Base-by-base conservation (phyloP, 2,888 invertebrate species). In the Myopa tessellatipennis region DNA sequence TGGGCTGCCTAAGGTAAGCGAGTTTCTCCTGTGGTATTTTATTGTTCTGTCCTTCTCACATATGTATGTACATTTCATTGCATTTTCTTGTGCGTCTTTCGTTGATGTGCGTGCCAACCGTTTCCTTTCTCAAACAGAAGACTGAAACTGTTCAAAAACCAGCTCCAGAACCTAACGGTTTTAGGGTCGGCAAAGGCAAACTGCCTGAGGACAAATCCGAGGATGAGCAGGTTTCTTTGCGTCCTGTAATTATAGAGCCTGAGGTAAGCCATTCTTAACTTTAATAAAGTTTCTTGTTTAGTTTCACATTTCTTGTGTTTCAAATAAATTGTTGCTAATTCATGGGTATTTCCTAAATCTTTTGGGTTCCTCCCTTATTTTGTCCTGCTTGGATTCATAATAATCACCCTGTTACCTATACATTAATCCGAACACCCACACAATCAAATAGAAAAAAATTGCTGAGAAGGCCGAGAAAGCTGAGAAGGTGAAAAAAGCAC, bases 241-340 rank as follows among this genome's bases (percentile, higher is more conserved):
- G 88, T 81, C 89, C 88, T 76, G 86, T 89, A 67, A 89, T 89
- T 80, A 86, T 90, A 70, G 87, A 88, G 80, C 88, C 89, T 80
- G 85, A 89, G 87, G 89, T 89, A 82, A 79, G 82, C 16, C 14
- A 10, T 16, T 45, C 3, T 8, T 1, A 45, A 5, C 6, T 7
- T 63, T 12, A 34, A 63, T 8, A 63, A 60, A n/a, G n/a, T 60
- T 60, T 18, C 60, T 26, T 26, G 26, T 26, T 26, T 26, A 26
- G 26, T 45, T 10, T 45, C 1, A 45, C 45, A 8, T 45, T 45
- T 45, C 1, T 45, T 6, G 6, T 45, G 6, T 45, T 8, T 45
- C 45, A 8, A 45, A 45, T 8, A 45, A 8, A 45, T 69, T 40
- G 8, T 8, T n/a, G 8, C 8, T 40, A 36, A 10, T 72, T 60